A percentile compares a stretch with the other conserved stretches of the same genome.
phyloP scores from a whole-genome alignment of 53 echinoderm and acorn worm species.

The Henricia sp. region DNA sequence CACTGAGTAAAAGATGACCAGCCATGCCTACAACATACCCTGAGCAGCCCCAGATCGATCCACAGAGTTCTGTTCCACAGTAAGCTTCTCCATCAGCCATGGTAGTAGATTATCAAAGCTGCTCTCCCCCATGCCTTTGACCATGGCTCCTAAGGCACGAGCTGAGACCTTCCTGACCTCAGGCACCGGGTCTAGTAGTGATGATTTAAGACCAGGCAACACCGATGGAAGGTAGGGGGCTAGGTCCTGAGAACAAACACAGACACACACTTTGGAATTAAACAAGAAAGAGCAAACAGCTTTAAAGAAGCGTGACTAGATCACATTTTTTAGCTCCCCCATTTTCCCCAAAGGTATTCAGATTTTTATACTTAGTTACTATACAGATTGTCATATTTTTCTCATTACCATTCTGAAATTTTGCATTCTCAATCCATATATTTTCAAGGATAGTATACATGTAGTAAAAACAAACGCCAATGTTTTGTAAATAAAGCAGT shows the following conservation, averaged over 20 bases:
- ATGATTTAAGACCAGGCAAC: constrained; percentile 88
- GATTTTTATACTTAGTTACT: background rate
- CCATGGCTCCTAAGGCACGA: constrained; percentile 96
- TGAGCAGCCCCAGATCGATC: constrained; percentile 96
- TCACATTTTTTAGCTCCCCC: no score
- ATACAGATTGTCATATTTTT: no score
- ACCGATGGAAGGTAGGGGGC: constrained; percentile 95
- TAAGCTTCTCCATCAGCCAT: constrained; percentile 99
- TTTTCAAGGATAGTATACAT: no score
- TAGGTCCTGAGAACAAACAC: constrained; percentile 74
- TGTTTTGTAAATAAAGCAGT: no score
- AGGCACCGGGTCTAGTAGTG: constrained; percentile 94
- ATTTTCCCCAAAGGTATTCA: background rate
- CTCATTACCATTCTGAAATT: no score
- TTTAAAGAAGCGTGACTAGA: no score
- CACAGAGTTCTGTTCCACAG: constrained; percentile 97
- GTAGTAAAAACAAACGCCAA: no score
- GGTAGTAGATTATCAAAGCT: constrained; percentile 95
- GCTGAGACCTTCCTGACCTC: constrained; percentile 92
- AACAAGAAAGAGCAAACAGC: background rate
- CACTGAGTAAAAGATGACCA: no score
- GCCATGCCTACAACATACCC: constrained; percentile 53
- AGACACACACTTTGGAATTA: background rate
- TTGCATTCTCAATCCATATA: no score
- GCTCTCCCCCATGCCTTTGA: constrained; percentile 96